phyloP scores from a whole-genome alignment of 1,140 invertebrate species.

The Oncopodura yosiiana region DNA sequence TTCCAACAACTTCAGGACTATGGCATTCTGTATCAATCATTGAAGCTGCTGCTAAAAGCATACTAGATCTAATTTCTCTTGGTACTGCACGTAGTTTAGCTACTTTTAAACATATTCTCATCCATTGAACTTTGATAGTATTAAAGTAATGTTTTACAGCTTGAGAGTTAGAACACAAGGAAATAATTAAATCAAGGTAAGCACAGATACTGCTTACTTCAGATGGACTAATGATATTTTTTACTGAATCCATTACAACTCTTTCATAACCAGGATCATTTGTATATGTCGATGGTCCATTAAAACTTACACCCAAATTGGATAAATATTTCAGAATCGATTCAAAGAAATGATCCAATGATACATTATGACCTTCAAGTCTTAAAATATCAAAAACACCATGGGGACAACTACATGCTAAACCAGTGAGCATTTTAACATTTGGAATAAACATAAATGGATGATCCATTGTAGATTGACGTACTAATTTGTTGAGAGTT shows the following conservation, averaged over 20 bases:
- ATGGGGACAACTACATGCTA: conserved; percentile 64
- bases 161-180: conserved; percentile 1
- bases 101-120: conserved; percentile 11
- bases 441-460: conserved; percentile 76
- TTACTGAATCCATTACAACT: conserved; percentile 8
- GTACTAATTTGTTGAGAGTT: conserved; percentile 80
- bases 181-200: conserved; percentile 24
- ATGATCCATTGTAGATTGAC: conserved; percentile 72
- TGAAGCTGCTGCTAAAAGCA: conserved; percentile 18
- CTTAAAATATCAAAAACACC: conserved; percentile 75
- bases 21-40: conserved; percentile 16
- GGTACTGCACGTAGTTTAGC: conserved; percentile 23
- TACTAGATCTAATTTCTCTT: conserved; percentile 22
- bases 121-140: conserved; percentile 18
- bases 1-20: conserved; percentile 12
- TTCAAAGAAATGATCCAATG: conserved; percentile 81
- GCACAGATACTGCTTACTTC: conserved; percentile 22
- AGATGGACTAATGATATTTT: conserved; percentile 20
- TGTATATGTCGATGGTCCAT: conserved; percentile 1
- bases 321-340: conserved; percentile 67
- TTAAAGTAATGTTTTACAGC: conserved; percentile 20
- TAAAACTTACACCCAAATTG: conserved; percentile 17
- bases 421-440: conserved; percentile 70
- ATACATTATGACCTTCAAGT: conserved; percentile 54
- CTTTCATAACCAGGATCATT: conserved; percentile 11